Evolutionary conservation across 53 echinoderm and acorn worm genomes (phyloP).

Genomic region (Hippasteria phrygiana): DNA sequence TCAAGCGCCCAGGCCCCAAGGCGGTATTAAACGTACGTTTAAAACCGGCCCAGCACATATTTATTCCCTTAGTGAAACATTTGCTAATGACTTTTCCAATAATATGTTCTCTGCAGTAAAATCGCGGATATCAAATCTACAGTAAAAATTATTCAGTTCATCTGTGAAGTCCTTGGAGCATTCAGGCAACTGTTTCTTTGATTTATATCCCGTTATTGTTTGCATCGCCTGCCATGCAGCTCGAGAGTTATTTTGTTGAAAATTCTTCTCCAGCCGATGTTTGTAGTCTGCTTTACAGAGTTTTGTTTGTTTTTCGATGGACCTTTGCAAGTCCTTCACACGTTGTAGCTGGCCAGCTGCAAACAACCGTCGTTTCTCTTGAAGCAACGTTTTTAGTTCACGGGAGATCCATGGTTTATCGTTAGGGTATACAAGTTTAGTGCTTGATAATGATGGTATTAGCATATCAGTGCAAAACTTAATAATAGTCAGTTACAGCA

Average conservation of each 20-base stretch:
- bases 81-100: no score
- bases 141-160: slow-evolving; percentile 66
- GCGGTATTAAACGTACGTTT: no score
- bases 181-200: slow-evolving; percentile 28
- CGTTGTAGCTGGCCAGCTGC: not conserved
- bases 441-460: slow-evolving; percentile 56
- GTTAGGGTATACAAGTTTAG: slow-evolving; percentile 67
- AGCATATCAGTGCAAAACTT: slow-evolving; percentile 73
- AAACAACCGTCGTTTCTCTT: slow-evolving; percentile 41
- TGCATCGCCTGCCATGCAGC: slow-evolving; percentile 56
- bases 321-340: slow-evolving; percentile 7
- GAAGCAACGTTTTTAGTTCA: slow-evolving; percentile 56
- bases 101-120: no score
- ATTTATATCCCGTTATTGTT: slow-evolving; percentile 46
- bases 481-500: slow-evolving; percentile 60
- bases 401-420: slow-evolving; percentile 74
- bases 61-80: no score
- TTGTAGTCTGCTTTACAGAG: slow-evolving; percentile 25
- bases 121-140: slow-evolving; percentile 45
- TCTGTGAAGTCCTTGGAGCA: slow-evolving; percentile 21
- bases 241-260: slow-evolving; percentile 30
- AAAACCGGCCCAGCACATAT: no score
- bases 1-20: no score
- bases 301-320: slow-evolving; percentile 38
- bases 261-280: slow-evolving; percentile 29